These are phyloP conservation scores for Sebastes minor DNA, from an alignment of 2,797 vertebrate genomes.

Conservation along the genomic window DNA sequence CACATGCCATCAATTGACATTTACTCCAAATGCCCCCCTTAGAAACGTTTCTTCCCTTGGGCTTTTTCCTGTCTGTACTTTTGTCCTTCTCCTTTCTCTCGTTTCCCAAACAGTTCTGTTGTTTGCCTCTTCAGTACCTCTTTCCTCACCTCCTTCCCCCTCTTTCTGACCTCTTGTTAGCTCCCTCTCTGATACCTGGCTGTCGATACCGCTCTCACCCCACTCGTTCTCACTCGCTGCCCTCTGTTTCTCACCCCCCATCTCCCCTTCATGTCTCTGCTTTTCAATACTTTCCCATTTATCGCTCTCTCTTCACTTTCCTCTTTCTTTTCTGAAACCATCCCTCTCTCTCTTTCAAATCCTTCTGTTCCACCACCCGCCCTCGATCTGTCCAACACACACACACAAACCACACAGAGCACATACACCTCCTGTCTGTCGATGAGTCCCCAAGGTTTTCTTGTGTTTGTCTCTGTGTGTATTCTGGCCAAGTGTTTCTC, in stretches of 20 bases:
- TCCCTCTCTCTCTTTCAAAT: slow-evolving; percentile 27
- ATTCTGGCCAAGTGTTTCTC: slow-evolving; percentile 48
- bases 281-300: slow-evolving; percentile 17
- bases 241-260: slow-evolving; percentile 15
- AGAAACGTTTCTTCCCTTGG: slow-evolving; percentile 23
- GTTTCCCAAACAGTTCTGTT: slow-evolving; percentile 30
- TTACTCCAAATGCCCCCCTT: slow-evolving; percentile 19
- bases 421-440: slow-evolving; percentile 25
- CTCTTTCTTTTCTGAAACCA: slow-evolving; percentile 21
- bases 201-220: slow-evolving; percentile 30
- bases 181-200: slow-evolving; percentile 46
- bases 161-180: slow-evolving; percentile 42
- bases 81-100: slow-evolving; percentile 50
- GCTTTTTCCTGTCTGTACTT: slow-evolving; percentile 45
- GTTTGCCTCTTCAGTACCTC: slow-evolving; percentile 44
- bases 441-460: slow-evolving; percentile 54
- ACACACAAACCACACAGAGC: slow-evolving; percentile 7
- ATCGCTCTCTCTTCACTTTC: slow-evolving; percentile 6
- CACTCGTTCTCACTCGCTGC: slow-evolving; percentile 10
- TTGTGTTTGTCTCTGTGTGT: slow-evolving; percentile 54
- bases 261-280: slow-evolving; percentile 17
- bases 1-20: slow-evolving; percentile 33
- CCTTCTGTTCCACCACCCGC: slow-evolving; percentile 12
- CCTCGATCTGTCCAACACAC: slow-evolving; percentile 27
- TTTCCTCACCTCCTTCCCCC: background rate